Conservation (phyloP, 30 jellyfish, hydroid and myxozoan species). For the Aurelia aurita complex sp. Pacific region DNA sequence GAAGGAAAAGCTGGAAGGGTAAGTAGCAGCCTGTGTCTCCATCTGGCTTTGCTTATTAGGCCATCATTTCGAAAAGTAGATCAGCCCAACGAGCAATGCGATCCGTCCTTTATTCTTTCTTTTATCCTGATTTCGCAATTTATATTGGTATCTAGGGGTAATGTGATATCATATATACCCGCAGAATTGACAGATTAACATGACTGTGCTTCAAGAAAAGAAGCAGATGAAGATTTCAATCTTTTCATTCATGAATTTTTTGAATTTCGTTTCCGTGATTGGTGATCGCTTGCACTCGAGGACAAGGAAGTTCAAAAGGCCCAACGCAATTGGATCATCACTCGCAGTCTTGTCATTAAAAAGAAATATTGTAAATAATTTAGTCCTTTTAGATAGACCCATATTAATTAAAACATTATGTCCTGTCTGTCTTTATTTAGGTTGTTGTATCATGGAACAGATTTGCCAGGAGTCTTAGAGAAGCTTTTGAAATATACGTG, state of each 20-base stretch:
- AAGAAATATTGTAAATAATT: background rate
- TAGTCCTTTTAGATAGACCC: background rate
- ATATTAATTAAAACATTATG: no score
- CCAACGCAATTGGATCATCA: background rate
- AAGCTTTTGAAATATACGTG: constrained; percentile 87
- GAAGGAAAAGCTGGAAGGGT: constrained; percentile 99
- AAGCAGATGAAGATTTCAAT: background rate
- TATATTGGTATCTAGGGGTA: no score
- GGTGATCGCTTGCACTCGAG: background rate
- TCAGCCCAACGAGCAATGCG: background rate
- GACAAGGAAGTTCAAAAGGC: background rate
- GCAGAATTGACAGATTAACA: no score
- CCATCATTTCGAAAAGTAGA: background rate
- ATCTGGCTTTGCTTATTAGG: background rate
- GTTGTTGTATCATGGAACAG: constrained; percentile 96
- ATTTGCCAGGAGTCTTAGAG: constrained; percentile 93
- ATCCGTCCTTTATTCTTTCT: no score
- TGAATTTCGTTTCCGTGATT: background rate
- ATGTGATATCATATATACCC: no score
- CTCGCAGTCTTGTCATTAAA: background rate
- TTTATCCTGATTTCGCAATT: no score
- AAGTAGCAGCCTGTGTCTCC: constrained; percentile 8
- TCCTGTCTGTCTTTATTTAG: constrained; percentile 32
- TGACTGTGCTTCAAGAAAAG: no score
- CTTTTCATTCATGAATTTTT: no score